Evolutionary conservation across 2,797 vertebrate species (phyloP), one percentile per base, ranked within the genome.

Genomic region (Corythornis leucogaster): DNA sequence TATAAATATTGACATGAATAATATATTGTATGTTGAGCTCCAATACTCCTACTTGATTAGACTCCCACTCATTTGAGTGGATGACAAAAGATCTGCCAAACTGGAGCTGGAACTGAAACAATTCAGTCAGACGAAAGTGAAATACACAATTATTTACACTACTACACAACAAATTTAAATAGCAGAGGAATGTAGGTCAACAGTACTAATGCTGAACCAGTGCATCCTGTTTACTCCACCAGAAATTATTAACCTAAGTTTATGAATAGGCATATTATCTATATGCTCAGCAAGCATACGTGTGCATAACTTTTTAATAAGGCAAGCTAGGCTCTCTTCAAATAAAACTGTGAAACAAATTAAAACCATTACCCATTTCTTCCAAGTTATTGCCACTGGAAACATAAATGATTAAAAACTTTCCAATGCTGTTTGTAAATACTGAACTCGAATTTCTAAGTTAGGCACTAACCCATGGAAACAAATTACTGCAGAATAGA

Each of bases 371-470:
- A 85, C 57, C 86, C 64, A 22, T 82, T 79, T 73, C 80, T 96
- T 90, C 93, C 94, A 96, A 95, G 92, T 96, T 91, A 87, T 75
- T 92, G 94, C 48, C 54, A 94, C 88, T 80, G 95, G 92, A 97
- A 95, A 91, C 63, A 28, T 15, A 94, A 93, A 93, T 26, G 66
- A 83, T 71, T 35, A 69, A 77, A 73, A 89, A 85, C 78, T 94
- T 94, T 85, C 67, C 74, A 17, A 17, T 5, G 7, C 38, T 81
- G 85, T 95, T 95, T 91, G 80, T 90, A 93, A 94, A 93, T n/a
- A 92, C 43, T 48, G 35, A 91, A 73, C 83, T 84, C 69, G 83
- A 76, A 81, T 91, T 84, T 90, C 70, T 18, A 90, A 88, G 83
- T 51, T 73, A 83, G 90, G 92, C 93, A 91, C 54, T 69, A 90